Evolutionary conservation across 2,888 invertebrate species (phyloP).

Genomic region (Diarsia dahlii): DNA sequence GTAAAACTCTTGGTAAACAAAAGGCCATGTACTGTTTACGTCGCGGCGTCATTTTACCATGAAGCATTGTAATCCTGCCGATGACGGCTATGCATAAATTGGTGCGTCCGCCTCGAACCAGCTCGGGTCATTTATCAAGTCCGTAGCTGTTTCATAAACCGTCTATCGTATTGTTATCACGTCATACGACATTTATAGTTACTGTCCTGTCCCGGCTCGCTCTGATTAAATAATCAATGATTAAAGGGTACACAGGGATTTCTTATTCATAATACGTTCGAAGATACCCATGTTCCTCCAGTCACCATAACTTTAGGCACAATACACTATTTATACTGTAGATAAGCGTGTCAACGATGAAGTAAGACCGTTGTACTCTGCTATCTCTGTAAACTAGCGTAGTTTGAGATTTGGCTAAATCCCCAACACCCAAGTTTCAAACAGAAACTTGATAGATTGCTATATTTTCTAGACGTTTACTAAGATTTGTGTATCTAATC

Average conservation of each 20-base stretch:
- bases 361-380: constrained; percentile 63
- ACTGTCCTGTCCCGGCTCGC: constrained; percentile 72
- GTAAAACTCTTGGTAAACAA: constrained; percentile 41
- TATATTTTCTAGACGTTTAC: constrained; percentile 61
- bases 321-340: constrained; percentile 69
- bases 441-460: constrained; percentile 68
- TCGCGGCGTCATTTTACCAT: constrained; percentile 58
- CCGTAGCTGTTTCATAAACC: constrained; percentile 82
- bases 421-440: constrained; percentile 63
- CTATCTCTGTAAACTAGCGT: constrained; percentile 65
- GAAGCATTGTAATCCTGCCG: constrained; percentile 76
- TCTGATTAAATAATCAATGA: constrained; percentile 82
- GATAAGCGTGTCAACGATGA: constrained; percentile 69
- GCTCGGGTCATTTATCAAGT: constrained; percentile 83
- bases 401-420: constrained; percentile 67
- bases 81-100: constrained; percentile 85
- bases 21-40: constrained; percentile 31
- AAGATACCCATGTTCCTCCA: constrained; percentile 65
- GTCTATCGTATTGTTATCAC: constrained; percentile 87
- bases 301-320: constrained; percentile 63
- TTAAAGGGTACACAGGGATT: constrained; percentile 67
- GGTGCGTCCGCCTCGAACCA: constrained; percentile 74
- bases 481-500: constrained; percentile 63
- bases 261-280: constrained; percentile 68
- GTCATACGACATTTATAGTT: constrained; percentile 85